Evolutionary conservation across 2,113 vertebrate genomes (phyloP).

Genomic region (Riparia riparia): DNA sequence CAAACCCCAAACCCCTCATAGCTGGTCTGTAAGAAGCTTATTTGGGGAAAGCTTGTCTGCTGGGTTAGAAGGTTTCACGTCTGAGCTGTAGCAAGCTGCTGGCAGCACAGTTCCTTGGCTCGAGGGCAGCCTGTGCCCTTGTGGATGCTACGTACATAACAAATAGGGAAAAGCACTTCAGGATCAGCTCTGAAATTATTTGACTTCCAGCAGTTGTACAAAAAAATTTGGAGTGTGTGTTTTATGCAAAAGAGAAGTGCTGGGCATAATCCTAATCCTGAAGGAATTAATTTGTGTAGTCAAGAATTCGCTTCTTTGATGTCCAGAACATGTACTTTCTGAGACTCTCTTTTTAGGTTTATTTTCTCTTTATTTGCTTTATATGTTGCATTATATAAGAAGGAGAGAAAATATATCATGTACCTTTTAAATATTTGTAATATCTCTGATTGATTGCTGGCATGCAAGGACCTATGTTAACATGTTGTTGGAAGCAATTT

Average conservation of each 20-base stretch:
- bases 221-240: neutral
- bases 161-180: neutral
- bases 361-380: neutral
- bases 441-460: neutral
- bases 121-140: neutral
- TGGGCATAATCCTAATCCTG: neutral
- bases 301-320: neutral
- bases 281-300: neutral
- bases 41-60: neutral
- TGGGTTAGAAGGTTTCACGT: neutral
- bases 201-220: neutral
- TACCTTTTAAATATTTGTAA: rapidly evolving
- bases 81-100: neutral
- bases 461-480: neutral
- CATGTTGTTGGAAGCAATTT: neutral
- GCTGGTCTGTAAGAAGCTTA: neutral
- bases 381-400: neutral
- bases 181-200: neutral
- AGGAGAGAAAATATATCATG: neutral
- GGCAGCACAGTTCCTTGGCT: neutral
- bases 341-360: neutral
- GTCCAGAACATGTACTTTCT: neutral
- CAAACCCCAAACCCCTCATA: rapidly evolving
- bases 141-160: neutral
- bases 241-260: neutral